Percentiles rank a stretch among this genome's conserved stretches.
Conservation (phyloP, 2,888 invertebrate genomes). For the Habrosyne pyritoides region DNA sequence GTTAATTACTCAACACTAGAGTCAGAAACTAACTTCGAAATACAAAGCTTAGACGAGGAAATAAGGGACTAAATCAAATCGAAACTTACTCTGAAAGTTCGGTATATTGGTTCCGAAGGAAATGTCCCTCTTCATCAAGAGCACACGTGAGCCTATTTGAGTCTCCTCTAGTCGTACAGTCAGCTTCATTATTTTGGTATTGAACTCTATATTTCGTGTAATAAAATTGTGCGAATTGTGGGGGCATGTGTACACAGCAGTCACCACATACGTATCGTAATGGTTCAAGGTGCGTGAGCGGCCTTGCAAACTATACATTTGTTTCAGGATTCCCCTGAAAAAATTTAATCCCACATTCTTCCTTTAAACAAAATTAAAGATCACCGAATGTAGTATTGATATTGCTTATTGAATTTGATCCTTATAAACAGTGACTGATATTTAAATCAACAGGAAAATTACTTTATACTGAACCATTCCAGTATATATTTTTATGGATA, state of each 20-base stretch:
- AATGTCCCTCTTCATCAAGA: slow-evolving; percentile 47
- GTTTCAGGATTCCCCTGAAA: background rate
- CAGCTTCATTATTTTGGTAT: slow-evolving; percentile 7
- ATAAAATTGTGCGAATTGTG: background rate
- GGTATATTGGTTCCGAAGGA: slow-evolving; percentile 23
- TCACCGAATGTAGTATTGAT: too few species aligned
- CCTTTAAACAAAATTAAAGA: too few species aligned
- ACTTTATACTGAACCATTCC: background rate
- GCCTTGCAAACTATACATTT: background rate
- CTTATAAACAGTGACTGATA: background rate
- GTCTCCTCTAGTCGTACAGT: slow-evolving; percentile 19
- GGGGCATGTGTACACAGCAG: background rate
- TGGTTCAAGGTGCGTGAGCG: slow-evolving; percentile 2
- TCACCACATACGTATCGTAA: background rate
- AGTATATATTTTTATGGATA: slow-evolving; percentile 1
- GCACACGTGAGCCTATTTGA: slow-evolving; percentile 39
- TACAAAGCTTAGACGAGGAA: slow-evolving; percentile 15
- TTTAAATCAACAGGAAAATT: background rate
- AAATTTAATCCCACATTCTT: background rate
- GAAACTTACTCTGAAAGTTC: slow-evolving; percentile 31
- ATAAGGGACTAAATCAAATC: slow-evolving; percentile 41
- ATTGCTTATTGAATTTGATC: too few species aligned
- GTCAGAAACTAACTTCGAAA: background rate
- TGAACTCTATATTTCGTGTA: background rate
- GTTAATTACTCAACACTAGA: background rate